phyloP scores from a whole-genome alignment of 2,888 invertebrate genomes.

The Drosophila putrida region DNA sequence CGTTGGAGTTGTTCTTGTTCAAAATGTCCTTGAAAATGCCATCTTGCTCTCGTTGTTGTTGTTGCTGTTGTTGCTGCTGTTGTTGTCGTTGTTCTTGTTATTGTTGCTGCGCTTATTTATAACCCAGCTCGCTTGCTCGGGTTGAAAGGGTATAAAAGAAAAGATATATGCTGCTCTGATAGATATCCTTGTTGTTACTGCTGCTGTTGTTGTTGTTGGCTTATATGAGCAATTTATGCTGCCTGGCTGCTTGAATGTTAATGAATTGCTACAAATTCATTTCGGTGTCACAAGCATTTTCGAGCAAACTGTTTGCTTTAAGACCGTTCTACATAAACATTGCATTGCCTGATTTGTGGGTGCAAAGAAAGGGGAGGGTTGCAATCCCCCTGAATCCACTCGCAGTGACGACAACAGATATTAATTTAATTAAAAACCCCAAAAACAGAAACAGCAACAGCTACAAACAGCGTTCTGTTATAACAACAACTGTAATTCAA shows the following conservation, averaged over 20 bases:
- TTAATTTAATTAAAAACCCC: conserved; percentile 63
- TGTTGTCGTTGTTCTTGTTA: conserved; percentile 37
- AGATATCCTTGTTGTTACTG: conserved; percentile 40
- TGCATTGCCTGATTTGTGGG: conserved; percentile 16
- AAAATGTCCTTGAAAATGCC: conserved; percentile 75
- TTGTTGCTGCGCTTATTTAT: conserved; percentile 62
- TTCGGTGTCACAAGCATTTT: conserved; percentile 48
- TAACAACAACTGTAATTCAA: conserved; percentile 26
- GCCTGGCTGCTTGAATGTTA: conserved; percentile 66
- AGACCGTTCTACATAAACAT: conserved; percentile 20
- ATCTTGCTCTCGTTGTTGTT: conserved; percentile 30
- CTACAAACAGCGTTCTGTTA: conserved; percentile 15
- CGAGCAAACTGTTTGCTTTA: conserved; percentile 39
- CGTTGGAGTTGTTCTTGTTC: conserved; percentile 34
- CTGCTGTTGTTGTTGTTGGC: conserved; percentile 31
- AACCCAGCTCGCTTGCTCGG: conserved; percentile 38
- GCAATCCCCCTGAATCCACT: conserved; percentile 7
- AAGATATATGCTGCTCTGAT: conserved; percentile 58
- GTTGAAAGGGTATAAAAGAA: conserved; percentile 67
- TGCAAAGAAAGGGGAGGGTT: background rate
- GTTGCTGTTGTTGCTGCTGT: conserved; percentile 30
- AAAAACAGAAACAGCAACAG: conserved; percentile 7
- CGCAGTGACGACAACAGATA: conserved; percentile 41
- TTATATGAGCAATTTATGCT: conserved; percentile 63
- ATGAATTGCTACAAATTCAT: conserved; percentile 77